These are phyloP conservation scores for Musca vetustissima DNA, from an alignment of 1,140 invertebrate species.

Conservation along the genomic window DNA sequence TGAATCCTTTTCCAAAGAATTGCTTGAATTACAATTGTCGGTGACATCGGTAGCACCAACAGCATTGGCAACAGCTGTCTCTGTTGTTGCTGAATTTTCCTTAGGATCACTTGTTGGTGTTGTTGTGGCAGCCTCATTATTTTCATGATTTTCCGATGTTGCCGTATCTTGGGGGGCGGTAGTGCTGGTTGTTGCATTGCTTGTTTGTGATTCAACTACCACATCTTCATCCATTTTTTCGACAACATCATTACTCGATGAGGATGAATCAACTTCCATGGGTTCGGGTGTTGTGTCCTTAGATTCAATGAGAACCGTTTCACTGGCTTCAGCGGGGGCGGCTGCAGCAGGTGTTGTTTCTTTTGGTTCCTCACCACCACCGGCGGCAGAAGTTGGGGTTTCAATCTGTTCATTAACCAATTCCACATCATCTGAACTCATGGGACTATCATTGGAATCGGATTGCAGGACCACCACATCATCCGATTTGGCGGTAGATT, in stretches of 20 bases:
- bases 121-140: neutral
- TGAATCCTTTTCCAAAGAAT: neutral
- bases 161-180: neutral
- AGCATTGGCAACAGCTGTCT: neutral
- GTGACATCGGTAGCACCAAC: neutral
- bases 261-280: constrained; percentile 49
- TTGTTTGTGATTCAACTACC: constrained; percentile 5
- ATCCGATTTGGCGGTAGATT: neutral
- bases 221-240: constrained; percentile 3
- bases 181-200: neutral
- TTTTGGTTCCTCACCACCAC: neutral
- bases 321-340: neutral
- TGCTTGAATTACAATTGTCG: no score
- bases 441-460: constrained; percentile 22
- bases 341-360: neutral
- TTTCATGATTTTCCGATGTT: neutral
- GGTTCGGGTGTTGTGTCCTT: constrained; percentile 41
- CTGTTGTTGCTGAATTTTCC: constrained; percentile 5
- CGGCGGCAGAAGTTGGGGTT: neutral
- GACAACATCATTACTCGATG: constrained; percentile 36
- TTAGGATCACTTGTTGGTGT: constrained; percentile 22
- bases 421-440: constrained; percentile 31
- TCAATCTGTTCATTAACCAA: neutral
- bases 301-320: neutral
- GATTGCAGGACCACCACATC: constrained; percentile 8